Evolutionary conservation across 2,113 vertebrate genomes (phyloP), one percentile per base, ranked within the genome.

Genomic region (Xyliphius kryptos): DNA sequence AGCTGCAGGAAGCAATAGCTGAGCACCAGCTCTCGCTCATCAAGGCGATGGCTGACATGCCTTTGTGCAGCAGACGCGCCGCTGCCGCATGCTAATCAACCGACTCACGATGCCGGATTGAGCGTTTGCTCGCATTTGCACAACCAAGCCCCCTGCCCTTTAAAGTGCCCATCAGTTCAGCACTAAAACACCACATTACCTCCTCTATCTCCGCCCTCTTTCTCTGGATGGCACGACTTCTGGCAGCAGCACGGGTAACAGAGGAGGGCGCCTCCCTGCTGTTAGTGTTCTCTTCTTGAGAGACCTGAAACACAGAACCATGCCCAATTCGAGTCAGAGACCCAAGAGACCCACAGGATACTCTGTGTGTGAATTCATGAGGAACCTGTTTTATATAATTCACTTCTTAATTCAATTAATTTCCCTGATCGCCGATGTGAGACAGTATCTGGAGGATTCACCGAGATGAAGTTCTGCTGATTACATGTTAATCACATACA

Each of bases 161-260:
- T 32, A 32, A 6, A 32, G 26, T 32, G 26, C 7, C 26, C 26
- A 32, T 6, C 26, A 32, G 26, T 32, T 32, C 7, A 32, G 26
- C 26, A 73, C n/a, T 50, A 16, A 16, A 43, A 5, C 6, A 52
- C 14, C 51, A 15, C 10, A 17, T 46, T 70, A 85, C 84, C 82
- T 86, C 74, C 21, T 87, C 83, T 54, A 88, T 86, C 66, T 86
- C 82, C 53, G 54, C 76, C 76, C 82, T 83, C 73, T 84, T 87
- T 63, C 70, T 74, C 16, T 84, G 81, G 63, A 88, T 88, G 72
- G 86, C 81, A 81, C 74, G 55, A 66, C 79, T 83, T 69, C 83
- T 78, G 64, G 75, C 72, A 2, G 62, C 69, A 1, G 59, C 71
- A 59, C 75, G 76, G 63, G 70, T 80, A 9, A 61, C 71, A 19